Evolutionary conservation across 1,140 invertebrate species (phyloP).

Genomic region (Drosophila watanabei): DNA sequence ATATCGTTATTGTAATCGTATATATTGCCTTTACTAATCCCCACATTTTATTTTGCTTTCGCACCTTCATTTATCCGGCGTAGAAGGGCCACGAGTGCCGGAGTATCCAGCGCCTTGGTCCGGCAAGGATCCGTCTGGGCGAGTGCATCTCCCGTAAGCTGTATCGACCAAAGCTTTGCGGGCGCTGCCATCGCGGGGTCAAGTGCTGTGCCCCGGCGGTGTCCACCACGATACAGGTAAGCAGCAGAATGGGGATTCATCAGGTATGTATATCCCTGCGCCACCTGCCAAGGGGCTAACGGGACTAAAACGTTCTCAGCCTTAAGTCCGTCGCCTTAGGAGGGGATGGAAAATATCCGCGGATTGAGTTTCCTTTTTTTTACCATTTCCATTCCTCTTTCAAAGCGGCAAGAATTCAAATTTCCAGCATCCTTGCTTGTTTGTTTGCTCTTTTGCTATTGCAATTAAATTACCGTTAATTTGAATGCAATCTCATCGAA

Average conservation of each 20-base stretch:
- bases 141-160: constrained; percentile 88
- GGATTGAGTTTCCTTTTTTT: constrained; percentile 4
- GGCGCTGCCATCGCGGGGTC: constrained; percentile 86
- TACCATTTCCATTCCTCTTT: constrained; percentile 10
- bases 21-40: neutral
- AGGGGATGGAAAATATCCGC: neutral
- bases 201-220: constrained; percentile 88
- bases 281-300: constrained; percentile 10
- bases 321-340: constrained; percentile 3
- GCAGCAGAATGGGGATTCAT: constrained; percentile 19
- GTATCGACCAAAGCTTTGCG: constrained; percentile 89
- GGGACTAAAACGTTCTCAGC: constrained; percentile 34
- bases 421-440: constrained; percentile 18
- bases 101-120: constrained; percentile 87
- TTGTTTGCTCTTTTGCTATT: constrained; percentile 43
- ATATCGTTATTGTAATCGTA: too few relatives aligned
- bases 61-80: constrained; percentile 7
- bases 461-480: constrained; percentile 63
- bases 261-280: neutral
- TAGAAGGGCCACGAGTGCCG: constrained; percentile 89
- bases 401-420: constrained; percentile 19
- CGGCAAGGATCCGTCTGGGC: constrained; percentile 87
- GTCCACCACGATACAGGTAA: constrained; percentile 87
- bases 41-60: constrained; percentile 25
- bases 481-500: constrained; percentile 50